Conservation (phyloP, 2,888 invertebrate species). For the Phyllotreta striolata region DNA sequence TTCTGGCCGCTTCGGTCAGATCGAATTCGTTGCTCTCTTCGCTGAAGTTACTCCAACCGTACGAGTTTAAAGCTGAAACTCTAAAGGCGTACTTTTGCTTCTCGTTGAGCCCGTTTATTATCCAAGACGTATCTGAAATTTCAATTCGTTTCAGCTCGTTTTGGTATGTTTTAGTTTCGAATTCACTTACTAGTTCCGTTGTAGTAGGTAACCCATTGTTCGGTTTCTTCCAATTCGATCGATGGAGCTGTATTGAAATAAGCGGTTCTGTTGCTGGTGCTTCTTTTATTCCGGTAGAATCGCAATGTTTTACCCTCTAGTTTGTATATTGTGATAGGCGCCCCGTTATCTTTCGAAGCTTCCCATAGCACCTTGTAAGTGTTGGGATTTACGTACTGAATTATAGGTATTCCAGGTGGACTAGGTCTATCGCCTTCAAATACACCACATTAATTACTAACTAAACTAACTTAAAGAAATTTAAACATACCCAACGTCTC, state of each 20-base stretch:
- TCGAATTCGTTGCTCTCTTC: slow-evolving; percentile 70
- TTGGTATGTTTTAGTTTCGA: not conserved
- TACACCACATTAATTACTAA: slow-evolving; percentile 35
- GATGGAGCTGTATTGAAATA: slow-evolving; percentile 60
- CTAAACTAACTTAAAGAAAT: no score
- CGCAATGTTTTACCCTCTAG: slow-evolving; percentile 71
- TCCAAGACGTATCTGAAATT: slow-evolving; percentile 77
- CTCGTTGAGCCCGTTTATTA: slow-evolving; percentile 72
- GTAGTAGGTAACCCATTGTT: slow-evolving; percentile 72
- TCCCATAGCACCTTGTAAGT: slow-evolving; percentile 85
- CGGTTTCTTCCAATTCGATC: slow-evolving; percentile 66
- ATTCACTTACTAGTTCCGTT: slow-evolving; percentile 73
- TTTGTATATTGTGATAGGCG: slow-evolving; percentile 75
- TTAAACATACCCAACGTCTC: slow-evolving; percentile 84
- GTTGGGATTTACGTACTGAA: slow-evolving; percentile 77
- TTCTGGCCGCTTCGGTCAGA: slow-evolving; percentile 59
- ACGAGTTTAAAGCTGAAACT: slow-evolving; percentile 79
- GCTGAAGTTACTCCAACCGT: slow-evolving; percentile 86
- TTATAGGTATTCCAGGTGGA: slow-evolving; percentile 76
- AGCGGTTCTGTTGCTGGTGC: slow-evolving; percentile 56
- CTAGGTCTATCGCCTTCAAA: slow-evolving; percentile 77
- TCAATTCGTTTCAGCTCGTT: not conserved
- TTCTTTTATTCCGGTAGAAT: slow-evolving; percentile 55
- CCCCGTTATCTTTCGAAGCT: slow-evolving; percentile 79
- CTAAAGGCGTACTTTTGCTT: slow-evolving; percentile 74